Evolutionary conservation across 2,888 invertebrate genomes (phyloP).

Genomic region (Elgonia sp.): DNA sequence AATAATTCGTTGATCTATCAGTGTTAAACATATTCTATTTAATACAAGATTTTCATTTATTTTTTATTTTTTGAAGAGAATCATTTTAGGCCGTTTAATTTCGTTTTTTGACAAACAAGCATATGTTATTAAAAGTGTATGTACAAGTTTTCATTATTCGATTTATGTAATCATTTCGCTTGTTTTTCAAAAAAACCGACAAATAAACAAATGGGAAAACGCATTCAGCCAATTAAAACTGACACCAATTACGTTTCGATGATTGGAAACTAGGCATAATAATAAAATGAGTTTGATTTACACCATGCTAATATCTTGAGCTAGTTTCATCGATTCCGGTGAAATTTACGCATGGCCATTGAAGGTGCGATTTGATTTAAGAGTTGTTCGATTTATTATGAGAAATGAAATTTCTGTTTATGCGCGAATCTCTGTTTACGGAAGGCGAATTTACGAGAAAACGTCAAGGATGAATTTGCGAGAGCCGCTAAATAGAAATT

Average conservation of each 20-base stretch:
- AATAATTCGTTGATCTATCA: not conserved
- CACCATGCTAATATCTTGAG: conserved; percentile 70
- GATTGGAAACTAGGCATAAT: conserved; percentile 46
- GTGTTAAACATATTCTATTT: not conserved
- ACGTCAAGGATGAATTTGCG: conserved; percentile 43
- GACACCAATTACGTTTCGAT: conserved; percentile 21
- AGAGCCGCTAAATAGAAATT: conserved; percentile 36
- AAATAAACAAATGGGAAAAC: not conserved
- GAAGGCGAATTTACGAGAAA: conserved; percentile 42
- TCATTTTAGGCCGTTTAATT: conserved; percentile 42
- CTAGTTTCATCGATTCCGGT: conserved; percentile 58
- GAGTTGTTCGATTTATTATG: conserved; percentile 63
- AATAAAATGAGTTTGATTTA: conserved; percentile 63
- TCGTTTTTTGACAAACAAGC: not conserved
- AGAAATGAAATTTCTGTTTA: conserved; percentile 64
- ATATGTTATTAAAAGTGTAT: conserved; percentile 54
- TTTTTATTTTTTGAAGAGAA: not conserved
- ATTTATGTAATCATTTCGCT: not conserved
- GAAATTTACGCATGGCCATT: conserved; percentile 54
- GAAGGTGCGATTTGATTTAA: conserved; percentile 59
- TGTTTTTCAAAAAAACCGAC: conserved; percentile 27
- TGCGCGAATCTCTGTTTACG: conserved; percentile 33
- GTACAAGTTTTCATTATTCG: conserved; percentile 26
- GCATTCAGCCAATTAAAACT: conserved; percentile 12
- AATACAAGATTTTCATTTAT: conserved; percentile 15